phyloP scores from a whole-genome alignment of 2,797 vertebrate species.

The Peromyscus attwateri region DNA sequence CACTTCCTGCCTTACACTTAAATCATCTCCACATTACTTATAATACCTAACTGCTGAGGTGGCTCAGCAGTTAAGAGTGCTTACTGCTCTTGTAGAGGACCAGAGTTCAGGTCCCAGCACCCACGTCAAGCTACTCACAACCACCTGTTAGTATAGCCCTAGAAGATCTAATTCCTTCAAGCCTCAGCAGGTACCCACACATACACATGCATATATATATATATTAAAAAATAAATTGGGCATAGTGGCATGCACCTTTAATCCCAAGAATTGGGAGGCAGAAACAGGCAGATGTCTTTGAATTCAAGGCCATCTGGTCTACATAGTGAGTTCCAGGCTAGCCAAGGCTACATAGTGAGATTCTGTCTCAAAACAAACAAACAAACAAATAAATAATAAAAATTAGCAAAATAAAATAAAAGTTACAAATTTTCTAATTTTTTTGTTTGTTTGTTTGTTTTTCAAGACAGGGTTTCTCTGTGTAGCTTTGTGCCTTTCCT shows the following conservation, averaged over 20 bases:
- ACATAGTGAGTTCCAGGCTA: not conserved
- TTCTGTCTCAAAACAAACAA: not conserved
- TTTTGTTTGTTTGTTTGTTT: too few relatives aligned
- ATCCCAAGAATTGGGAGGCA: not conserved
- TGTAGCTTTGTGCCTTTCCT: too few relatives aligned
- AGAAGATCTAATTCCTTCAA: not conserved
- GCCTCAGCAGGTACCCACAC: not conserved
- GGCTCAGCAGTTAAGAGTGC: not conserved
- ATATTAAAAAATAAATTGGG: not conserved
- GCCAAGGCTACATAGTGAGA: not conserved
- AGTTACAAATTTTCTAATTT: not conserved
- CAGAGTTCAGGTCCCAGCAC: not conserved
- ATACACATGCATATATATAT: not conserved
- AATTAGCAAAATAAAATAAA: not conserved
- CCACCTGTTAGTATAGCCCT: not conserved
- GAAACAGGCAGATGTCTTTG: not conserved
- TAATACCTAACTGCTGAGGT: not conserved
- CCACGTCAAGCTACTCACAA: not conserved
- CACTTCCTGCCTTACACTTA: not conserved
- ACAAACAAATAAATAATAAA: not conserved
- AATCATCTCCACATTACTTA: not conserved
- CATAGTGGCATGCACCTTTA: not conserved
- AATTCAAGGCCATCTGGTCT: not conserved
- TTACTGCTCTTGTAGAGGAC: not conserved
- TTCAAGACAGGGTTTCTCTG: too few relatives aligned